Percentiles rank a stretch among this genome's conserved stretches.
Evolutionary conservation across 2,888 invertebrate genomes (phyloP).

Genomic region (Xylota sylvarum): DNA sequence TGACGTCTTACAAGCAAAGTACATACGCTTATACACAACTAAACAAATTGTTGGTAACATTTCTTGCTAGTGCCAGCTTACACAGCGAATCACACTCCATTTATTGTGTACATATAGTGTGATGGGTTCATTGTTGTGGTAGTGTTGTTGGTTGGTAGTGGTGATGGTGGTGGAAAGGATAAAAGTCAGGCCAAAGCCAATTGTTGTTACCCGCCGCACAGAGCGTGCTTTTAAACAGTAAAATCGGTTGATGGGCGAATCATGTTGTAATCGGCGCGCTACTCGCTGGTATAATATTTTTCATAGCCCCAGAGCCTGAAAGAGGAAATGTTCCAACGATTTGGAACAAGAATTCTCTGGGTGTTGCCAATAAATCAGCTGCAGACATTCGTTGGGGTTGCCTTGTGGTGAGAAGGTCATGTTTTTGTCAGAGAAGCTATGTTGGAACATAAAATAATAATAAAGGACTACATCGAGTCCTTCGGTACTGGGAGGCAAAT

Average conservation of each 20-base stretch:
- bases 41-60: slow-evolving; percentile 43
- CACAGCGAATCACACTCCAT: slow-evolving; percentile 33
- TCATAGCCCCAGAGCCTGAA: neutral
- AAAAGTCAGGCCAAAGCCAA: slow-evolving; percentile 34
- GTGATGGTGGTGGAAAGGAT: slow-evolving; percentile 32
- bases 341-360: slow-evolving; percentile 54
- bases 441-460: slow-evolving; percentile 46
- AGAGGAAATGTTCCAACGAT: slow-evolving; percentile 53
- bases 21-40: slow-evolving; percentile 19
- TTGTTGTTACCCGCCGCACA: slow-evolving; percentile 28
- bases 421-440: slow-evolving; percentile 44
- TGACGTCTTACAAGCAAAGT: slow-evolving; percentile 39
- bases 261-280: slow-evolving; percentile 59
- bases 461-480: slow-evolving; percentile 15
- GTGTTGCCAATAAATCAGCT: slow-evolving; percentile 64
- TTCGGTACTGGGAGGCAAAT: neutral
- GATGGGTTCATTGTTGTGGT: slow-evolving; percentile 4
- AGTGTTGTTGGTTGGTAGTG: neutral
- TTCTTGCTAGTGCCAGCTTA: slow-evolving; percentile 24
- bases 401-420: slow-evolving; percentile 45
- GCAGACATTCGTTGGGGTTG: slow-evolving; percentile 41
- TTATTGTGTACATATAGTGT: neutral
- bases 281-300: slow-evolving; percentile 9
- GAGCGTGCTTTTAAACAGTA: slow-evolving; percentile 66
- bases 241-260: slow-evolving; percentile 60